These are phyloP conservation scores for Lanius collurio DNA, from an alignment of 2,113 vertebrate genomes.

Conservation along the genomic window DNA sequence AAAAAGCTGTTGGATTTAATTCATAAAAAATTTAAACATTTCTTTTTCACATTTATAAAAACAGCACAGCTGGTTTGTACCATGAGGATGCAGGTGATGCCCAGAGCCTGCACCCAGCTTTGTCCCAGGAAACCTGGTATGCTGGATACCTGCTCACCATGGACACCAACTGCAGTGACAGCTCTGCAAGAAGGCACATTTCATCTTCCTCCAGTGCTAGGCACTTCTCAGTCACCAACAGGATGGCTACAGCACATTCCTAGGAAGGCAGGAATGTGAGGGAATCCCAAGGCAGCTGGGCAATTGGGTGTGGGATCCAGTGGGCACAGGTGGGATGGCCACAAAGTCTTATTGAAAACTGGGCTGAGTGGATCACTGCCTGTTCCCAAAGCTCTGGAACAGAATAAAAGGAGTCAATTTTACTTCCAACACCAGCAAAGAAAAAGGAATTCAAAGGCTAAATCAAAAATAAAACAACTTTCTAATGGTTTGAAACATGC, in stretches of 20 bases:
- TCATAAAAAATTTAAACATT: background rate
- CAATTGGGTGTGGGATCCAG: background rate
- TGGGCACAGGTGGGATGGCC: background rate
- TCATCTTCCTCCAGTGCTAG: background rate
- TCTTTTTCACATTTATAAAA: constrained; percentile 16
- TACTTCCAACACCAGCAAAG: background rate
- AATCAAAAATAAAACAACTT: background rate
- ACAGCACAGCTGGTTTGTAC: background rate
- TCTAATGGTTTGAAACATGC: background rate
- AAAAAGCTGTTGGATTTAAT: background rate
- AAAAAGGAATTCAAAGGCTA: background rate
- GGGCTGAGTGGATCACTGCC: background rate
- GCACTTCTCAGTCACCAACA: background rate
- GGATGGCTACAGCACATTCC: background rate
- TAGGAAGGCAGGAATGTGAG: background rate
- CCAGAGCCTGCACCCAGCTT: background rate
- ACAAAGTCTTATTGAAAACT: background rate
- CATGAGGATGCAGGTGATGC: background rate
- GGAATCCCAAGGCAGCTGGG: background rate
- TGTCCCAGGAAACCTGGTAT: background rate
- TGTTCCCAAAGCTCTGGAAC: constrained; percentile 6
- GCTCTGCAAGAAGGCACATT: background rate
- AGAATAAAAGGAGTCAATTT: background rate
- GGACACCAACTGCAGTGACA: background rate
- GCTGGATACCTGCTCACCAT: background rate